Percentiles rank a stretch among this genome's conserved stretches.
Conservation (phyloP, 2,113 vertebrate genomes). For the Chlorodrepanis virens region DNA sequence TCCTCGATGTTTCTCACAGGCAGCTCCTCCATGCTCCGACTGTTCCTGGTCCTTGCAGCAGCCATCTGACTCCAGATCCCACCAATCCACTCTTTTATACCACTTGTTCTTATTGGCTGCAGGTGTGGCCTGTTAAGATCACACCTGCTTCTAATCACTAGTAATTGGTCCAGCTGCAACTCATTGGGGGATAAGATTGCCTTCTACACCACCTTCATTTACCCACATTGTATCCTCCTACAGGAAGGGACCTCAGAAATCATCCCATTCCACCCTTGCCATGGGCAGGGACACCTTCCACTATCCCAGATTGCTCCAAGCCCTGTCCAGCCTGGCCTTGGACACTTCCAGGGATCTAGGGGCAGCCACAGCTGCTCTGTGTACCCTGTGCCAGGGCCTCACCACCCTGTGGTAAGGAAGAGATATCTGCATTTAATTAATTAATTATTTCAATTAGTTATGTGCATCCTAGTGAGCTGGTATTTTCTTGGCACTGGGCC, state of each 20-base stretch:
- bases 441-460: neutral
- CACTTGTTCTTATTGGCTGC: too few relatives aligned
- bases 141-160: too few relatives aligned
- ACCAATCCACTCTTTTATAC: too few relatives aligned
- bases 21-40: too few relatives aligned
- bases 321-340: accelerated
- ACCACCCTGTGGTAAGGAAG: accelerated
- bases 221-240: too few relatives aligned
- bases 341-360: neutral
- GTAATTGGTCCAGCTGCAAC: too few relatives aligned
- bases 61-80: too few relatives aligned
- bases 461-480: neutral
- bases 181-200: too few relatives aligned
- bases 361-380: neutral
- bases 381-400: neutral
- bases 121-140: too few relatives aligned
- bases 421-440: neutral
- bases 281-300: neutral
- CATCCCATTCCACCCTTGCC: neutral
- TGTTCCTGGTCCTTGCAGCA: too few relatives aligned
- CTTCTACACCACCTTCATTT: too few relatives aligned
- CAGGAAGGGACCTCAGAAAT: neutral
- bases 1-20: too few relatives aligned
- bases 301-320: accelerated
- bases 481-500: neutral